Evolutionary conservation across 2,797 vertebrate species (phyloP), one percentile per base, ranked within the genome.

Genomic region (Manis crassicaudata): DNA sequence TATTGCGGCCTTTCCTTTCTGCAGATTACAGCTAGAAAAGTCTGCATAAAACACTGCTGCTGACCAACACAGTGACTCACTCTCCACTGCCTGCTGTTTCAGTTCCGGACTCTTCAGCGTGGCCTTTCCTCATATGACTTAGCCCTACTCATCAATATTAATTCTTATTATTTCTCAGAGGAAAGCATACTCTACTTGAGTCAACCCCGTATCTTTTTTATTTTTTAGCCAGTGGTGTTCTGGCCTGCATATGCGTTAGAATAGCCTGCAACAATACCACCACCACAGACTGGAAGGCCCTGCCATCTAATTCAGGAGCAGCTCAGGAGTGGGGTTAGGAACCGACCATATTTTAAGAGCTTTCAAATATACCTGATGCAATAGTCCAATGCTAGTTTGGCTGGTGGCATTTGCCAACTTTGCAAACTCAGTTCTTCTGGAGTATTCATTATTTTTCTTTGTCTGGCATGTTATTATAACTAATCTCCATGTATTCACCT

Each of bases 321-420:
- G 29, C 68, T 90, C 63, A 2, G 3, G 43, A 29, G 27, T 72
- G 46, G 23, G 32, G 65, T 88, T 40, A 94, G 46, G 37, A 83
- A 43, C 20, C 37, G 82, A 46, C 6, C 32, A 7, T 68, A 88
- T 91, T 94, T 90, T 67, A 17, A 87, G 63, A 82, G 76, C 46
- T 82, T 88, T 90, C 56, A 91, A 88, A 82, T 37, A 5, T 83
- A 88, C 58, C 76, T 88, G 88, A 88, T 65, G 32, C 54, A 92
- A 72, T 23, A 96, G 62, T 83, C 87, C 37, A 83, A 7, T 10
- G 50, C 63, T 83, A 52, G 56, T 54, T 63, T 76, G 63, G 63
- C 62, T 83, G 54, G 75, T 3, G 52, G 54, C 52, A 79, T 87
- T 43, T 68, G 68, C 43, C 60, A 93, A 73, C 40, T 90, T 29